A percentile compares a stretch with the other conserved stretches of the same genome.
phyloP scores from a whole-genome alignment of 2,888 invertebrate species.

The Lasioglossum figueresi region DNA sequence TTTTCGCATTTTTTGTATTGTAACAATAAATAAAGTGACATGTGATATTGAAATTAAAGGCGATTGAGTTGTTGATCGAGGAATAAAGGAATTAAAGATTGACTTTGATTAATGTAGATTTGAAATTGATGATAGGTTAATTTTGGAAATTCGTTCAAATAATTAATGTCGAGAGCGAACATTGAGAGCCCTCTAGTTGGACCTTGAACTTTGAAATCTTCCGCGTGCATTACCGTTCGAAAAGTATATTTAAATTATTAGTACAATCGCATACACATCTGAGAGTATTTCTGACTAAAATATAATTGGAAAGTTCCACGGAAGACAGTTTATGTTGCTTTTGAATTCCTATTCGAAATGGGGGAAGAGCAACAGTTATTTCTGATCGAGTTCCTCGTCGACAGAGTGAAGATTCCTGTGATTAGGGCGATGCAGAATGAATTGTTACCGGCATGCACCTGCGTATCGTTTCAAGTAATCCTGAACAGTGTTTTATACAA shows the following conservation, averaged over 20 bases:
- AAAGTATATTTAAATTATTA: constrained; percentile 40
- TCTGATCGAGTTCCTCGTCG: constrained; percentile 88
- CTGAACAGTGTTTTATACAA: not conserved
- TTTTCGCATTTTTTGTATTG: not conserved
- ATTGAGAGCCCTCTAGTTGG: constrained; percentile 29
- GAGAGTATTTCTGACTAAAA: not conserved
- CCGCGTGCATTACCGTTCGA: not conserved
- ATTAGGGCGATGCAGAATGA: constrained; percentile 78
- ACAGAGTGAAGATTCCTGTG: constrained; percentile 83
- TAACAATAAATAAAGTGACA: not conserved
- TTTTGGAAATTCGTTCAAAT: not conserved
- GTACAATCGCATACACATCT: constrained; percentile 26
- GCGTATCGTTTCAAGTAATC: constrained; percentile 86
- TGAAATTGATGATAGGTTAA: not conserved
- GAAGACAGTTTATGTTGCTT: not conserved
- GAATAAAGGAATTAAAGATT: not conserved
- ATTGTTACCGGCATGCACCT: constrained; percentile 84
- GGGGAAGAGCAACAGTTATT: constrained; percentile 82
- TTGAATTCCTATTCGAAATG: constrained; percentile 23
- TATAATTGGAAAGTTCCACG: not conserved
- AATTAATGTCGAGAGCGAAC: not conserved
- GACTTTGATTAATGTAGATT: not conserved
- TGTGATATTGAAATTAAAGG: not conserved
- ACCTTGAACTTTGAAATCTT: constrained; percentile 10
- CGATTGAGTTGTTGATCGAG: not conserved